Evolutionary conservation across 2,113 vertebrate genomes (phyloP).

Genomic region (Megaceryle torquata): DNA sequence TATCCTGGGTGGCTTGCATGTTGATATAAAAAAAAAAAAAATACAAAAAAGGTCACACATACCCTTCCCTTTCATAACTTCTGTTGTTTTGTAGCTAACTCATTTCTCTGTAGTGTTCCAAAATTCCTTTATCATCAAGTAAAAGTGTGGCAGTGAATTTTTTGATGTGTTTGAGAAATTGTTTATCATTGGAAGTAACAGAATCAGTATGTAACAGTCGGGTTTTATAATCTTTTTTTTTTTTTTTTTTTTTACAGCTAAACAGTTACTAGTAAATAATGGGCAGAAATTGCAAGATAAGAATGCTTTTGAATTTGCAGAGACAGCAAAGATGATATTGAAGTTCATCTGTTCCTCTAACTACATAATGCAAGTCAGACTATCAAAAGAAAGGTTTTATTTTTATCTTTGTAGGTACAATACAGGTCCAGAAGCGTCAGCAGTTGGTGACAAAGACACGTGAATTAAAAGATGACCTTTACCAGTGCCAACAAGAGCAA

Average conservation of each 20-base stretch:
- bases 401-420: slow-evolving; percentile 76
- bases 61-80: background rate
- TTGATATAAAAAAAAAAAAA: background rate
- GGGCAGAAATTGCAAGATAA: background rate
- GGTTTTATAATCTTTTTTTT: background rate
- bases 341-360: background rate
- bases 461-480: slow-evolving; percentile 72
- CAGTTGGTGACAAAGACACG: slow-evolving; percentile 75
- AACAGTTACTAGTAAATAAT: background rate
- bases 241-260: background rate
- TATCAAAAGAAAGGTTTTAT: background rate
- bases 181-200: background rate
- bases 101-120: background rate
- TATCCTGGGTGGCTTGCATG: background rate
- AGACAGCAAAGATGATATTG: background rate
- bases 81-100: background rate
- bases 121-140: background rate
- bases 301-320: background rate
- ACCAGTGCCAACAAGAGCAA: slow-evolving; percentile 72
- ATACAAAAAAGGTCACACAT: background rate
- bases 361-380: background rate
- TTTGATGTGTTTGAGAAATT: background rate
- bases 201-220: background rate
- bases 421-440: slow-evolving; percentile 84
- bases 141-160: background rate